These are phyloP conservation scores for Byasa hedistus DNA, from an alignment of 2,888 invertebrate species.

Conservation along the genomic window DNA sequence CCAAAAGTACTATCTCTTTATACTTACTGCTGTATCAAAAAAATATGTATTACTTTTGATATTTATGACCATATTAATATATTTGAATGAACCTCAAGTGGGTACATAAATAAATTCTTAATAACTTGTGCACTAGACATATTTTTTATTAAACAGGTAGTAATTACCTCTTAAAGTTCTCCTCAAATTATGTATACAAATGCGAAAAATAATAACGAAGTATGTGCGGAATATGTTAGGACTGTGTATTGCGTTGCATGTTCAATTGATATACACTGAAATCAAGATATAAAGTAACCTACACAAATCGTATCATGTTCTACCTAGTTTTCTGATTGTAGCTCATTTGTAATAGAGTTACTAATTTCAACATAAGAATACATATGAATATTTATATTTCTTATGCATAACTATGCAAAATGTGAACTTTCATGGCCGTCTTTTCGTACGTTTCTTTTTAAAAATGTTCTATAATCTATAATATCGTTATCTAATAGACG, in stretches of 20 bases:
- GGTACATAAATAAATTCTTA: neutral
- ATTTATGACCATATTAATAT: neutral
- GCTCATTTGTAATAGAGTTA: slow-evolving; percentile 4
- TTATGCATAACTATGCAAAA: too few relatives aligned
- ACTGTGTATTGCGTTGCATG: slow-evolving; percentile 10
- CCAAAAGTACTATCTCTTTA: neutral
- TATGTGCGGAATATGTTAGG: neutral
- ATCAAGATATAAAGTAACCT: slow-evolving; percentile 5
- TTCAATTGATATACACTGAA: slow-evolving; percentile 17
- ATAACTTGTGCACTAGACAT: too few relatives aligned
- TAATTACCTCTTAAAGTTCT: neutral
- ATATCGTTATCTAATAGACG: neutral
- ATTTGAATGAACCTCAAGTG: neutral
- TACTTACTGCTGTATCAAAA: neutral
- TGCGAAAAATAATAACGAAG: too few relatives aligned
- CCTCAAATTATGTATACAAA: neutral
- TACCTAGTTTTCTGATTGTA: slow-evolving; percentile 13
- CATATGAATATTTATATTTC: too few relatives aligned
- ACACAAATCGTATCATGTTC: slow-evolving; percentile 18
- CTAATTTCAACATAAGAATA: too few relatives aligned
- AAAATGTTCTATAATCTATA: too few relatives aligned
- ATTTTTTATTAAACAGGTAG: too few relatives aligned
- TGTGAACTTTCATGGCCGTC: too few relatives aligned
- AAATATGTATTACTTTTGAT: neutral
- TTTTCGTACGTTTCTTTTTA: too few relatives aligned